Evolutionary conservation across 2,113 vertebrate species (phyloP).

Genomic region (Loxodonta africana): DNA sequence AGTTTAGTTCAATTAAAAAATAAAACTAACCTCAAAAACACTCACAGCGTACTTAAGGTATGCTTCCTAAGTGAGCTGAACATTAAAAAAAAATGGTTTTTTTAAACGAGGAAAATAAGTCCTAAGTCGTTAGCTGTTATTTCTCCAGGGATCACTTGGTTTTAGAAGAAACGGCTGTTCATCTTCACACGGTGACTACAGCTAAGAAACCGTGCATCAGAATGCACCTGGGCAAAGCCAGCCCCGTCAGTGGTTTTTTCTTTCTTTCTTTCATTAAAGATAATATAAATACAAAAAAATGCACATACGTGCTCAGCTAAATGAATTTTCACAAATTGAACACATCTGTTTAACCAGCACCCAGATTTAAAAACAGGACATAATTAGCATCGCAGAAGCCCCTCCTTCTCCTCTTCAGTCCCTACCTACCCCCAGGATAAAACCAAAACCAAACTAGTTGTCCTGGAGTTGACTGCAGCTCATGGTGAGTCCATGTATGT

Average conservation of each 20-base stretch:
- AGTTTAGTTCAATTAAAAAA: constrained; percentile 6
- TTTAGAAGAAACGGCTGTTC: background rate
- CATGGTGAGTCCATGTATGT: too few species aligned
- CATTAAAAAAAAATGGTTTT: background rate
- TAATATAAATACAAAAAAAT: background rate
- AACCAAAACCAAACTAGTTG: too few species aligned
- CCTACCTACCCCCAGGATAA: too few species aligned
- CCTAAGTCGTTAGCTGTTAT: background rate
- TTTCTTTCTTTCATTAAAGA: background rate
- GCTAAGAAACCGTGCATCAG: background rate
- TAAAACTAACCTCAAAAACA: constrained; percentile 33
- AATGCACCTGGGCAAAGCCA: background rate
- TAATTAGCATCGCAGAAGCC: too few species aligned
- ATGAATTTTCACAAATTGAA: background rate
- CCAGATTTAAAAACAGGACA: background rate
- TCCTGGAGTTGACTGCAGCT: too few species aligned
- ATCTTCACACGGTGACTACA: background rate
- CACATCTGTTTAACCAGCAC: background rate
- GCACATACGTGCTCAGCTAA: background rate
- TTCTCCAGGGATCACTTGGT: constrained; percentile 15
- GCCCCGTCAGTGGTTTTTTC: background rate
- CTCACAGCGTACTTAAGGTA: background rate
- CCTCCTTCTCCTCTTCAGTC: too few species aligned
- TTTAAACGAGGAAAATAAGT: constrained; percentile 30
- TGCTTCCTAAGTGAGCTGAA: background rate